Evolutionary conservation across 2,888 invertebrate species (phyloP).

Genomic region (Shargacucullia verbasci): DNA sequence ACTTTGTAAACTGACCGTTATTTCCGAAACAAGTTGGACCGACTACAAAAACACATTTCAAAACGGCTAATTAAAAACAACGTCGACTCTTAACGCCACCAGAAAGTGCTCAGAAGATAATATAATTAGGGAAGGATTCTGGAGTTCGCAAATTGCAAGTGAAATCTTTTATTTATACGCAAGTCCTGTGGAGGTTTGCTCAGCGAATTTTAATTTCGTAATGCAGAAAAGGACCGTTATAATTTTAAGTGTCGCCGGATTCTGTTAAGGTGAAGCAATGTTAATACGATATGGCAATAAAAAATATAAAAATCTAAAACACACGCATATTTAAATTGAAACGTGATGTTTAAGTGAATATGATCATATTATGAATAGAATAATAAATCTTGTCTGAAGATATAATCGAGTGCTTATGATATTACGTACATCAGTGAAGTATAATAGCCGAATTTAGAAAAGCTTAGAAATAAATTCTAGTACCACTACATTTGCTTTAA

Average conservation of each 20-base stretch:
- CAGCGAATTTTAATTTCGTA: constrained; percentile 81
- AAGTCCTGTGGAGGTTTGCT: constrained; percentile 69
- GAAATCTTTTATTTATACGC: constrained; percentile 77
- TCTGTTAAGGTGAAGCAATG: constrained; percentile 24
- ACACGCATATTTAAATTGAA: no score
- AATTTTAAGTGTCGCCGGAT: constrained; percentile 59
- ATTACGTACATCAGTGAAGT: no score
- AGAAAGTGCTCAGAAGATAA: constrained; percentile 65
- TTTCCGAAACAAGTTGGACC: constrained; percentile 12
- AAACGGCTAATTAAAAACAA: constrained; percentile 70
- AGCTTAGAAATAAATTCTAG: no score
- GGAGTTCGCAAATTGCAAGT: constrained; percentile 73
- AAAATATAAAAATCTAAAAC: no score
- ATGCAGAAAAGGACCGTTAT: constrained; percentile 69
- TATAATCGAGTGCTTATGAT: no score
- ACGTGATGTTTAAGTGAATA: no score
- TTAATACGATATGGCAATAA: constrained; percentile 5
- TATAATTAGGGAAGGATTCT: constrained; percentile 80
- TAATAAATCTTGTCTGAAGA: no score
- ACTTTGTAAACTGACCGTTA: constrained; percentile 40
- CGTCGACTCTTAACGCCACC: constrained; percentile 65
- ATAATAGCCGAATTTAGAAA: no score
- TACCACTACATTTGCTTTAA: no score
- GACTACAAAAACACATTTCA: constrained; percentile 47
- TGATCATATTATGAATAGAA: no score